These are phyloP conservation scores for Julus scandinavius DNA, from an alignment of 2,888 invertebrate genomes.

Conservation along the genomic window DNA sequence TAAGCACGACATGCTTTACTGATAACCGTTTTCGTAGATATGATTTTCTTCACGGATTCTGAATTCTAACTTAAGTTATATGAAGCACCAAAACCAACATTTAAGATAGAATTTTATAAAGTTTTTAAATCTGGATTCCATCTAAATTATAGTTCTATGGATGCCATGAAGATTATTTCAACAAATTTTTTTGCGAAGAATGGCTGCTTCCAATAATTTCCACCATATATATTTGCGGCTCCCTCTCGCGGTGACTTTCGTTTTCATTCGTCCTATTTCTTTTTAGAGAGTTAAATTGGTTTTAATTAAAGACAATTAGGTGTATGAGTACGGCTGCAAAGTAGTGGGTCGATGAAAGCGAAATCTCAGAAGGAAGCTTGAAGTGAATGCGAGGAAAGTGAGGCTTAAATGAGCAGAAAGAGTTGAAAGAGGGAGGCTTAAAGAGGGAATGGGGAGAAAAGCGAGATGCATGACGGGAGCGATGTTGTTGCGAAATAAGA, in stretches of 20 bases:
- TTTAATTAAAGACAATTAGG: slow-evolving; percentile 31
- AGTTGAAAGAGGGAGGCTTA: not conserved
- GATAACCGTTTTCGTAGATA: too few relatives aligned
- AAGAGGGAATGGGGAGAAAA: not conserved
- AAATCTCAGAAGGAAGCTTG: not conserved
- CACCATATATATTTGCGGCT: too few relatives aligned
- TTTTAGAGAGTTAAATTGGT: not conserved
- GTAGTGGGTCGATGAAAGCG: slow-evolving; percentile 14
- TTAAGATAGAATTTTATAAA: too few relatives aligned
- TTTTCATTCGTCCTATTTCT: not conserved
- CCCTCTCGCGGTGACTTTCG: not conserved
- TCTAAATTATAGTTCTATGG: too few relatives aligned
- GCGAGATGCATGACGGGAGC: slow-evolving; percentile 6
- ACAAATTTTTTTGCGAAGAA: too few relatives aligned
- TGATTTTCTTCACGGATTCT: too few relatives aligned
- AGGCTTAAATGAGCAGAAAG: slow-evolving; percentile 11
- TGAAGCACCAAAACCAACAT: too few relatives aligned
- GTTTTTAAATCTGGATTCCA: too few relatives aligned
- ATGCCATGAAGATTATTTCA: too few relatives aligned
- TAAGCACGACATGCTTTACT: too few relatives aligned
- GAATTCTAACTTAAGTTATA: too few relatives aligned
- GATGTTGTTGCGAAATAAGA: slow-evolving; percentile 32
- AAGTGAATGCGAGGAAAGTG: not conserved
- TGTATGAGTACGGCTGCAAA: not conserved
- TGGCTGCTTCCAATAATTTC: too few relatives aligned